These are phyloP conservation scores for Lanius collurio DNA, from an alignment of 2,113 vertebrate genomes.

Conservation along the genomic window DNA sequence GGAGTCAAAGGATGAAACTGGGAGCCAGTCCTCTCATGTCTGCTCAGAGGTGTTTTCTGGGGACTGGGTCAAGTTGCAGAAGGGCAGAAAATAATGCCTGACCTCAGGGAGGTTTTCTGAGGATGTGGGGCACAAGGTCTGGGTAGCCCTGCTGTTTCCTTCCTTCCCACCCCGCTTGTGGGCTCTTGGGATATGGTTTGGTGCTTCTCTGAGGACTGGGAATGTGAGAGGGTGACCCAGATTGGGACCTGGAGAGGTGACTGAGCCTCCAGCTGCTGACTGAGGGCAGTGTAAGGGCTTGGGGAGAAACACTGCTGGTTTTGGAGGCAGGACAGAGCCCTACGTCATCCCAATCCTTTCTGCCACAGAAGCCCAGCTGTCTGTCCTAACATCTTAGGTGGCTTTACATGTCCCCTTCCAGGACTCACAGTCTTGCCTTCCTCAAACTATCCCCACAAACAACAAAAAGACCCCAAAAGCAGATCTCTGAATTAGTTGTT, in stretches of 20 bases:
- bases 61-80: background rate
- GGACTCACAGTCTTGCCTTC: background rate
- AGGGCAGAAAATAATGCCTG: background rate
- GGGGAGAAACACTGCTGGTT: background rate
- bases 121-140: fast-evolving
- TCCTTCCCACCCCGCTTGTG: background rate
- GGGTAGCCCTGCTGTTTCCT: background rate
- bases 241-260: background rate
- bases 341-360: background rate
- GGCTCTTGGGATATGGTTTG: background rate
- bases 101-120: background rate
- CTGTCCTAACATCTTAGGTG: background rate
- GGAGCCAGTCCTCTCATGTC: background rate
- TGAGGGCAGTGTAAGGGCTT: background rate
- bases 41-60: background rate
- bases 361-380: background rate
- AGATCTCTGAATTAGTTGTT: background rate
- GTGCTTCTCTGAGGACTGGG: background rate
- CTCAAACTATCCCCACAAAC: background rate
- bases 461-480: background rate
- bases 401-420: fast-evolving
- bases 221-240: background rate
- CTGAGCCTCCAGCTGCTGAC: background rate
- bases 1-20: background rate
- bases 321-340: background rate